A percentile compares a stretch with the other conserved stretches of the same genome.
phyloP scores from a whole-genome alignment of 2,113 vertebrate genomes.

The Mastomys natalensis region DNA sequence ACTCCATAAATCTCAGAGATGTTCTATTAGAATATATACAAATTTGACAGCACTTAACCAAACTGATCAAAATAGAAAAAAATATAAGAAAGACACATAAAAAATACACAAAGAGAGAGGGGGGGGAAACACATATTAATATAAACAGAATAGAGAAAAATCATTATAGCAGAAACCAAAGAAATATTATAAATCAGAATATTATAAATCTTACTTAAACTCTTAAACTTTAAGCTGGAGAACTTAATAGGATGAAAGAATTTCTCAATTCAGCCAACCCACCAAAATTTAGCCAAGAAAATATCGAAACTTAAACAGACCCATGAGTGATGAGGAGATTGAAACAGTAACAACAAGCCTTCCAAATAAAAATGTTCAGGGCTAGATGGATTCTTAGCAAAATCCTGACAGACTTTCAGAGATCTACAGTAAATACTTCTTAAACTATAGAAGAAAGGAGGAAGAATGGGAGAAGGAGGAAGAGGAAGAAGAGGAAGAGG shows the following conservation, averaged over 20 bases:
- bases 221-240: not conserved
- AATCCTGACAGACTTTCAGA: not conserved
- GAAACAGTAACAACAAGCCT: not conserved
- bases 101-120: too few relatives aligned
- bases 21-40: not conserved
- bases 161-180: not conserved
- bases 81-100: not conserved
- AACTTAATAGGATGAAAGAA: not conserved
- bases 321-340: not conserved
- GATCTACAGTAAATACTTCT: not conserved
- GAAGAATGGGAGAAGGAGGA: too few relatives aligned
- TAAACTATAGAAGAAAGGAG: not conserved
- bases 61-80: not conserved
- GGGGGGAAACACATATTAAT: not conserved
- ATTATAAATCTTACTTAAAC: not conserved
- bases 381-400: not conserved
- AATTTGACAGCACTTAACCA: not conserved
- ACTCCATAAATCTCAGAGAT: not conserved
- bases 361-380: not conserved
- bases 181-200: not conserved
- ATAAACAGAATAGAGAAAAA: not conserved
- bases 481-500: not conserved
- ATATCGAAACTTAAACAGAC: not conserved
- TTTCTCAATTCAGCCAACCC: not conserved
- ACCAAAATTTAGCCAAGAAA: not conserved